Base-by-base conservation (phyloP, 2,797 vertebrate species). In the Cygnus olor region DNA sequence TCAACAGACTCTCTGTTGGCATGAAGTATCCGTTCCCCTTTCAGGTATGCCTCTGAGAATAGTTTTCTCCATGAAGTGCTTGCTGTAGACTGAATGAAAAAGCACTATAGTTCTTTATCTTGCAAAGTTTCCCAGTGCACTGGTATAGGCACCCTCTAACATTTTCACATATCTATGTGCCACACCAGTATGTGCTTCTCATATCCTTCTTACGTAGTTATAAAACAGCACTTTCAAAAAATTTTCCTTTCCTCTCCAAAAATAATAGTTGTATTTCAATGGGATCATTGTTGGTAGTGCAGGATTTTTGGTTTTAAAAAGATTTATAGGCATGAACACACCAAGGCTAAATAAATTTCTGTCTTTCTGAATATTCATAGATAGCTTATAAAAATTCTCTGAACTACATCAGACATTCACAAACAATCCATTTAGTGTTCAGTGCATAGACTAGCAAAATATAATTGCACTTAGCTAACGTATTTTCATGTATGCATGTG, bases 381-480 rank as follows among this genome's bases (percentile, higher is more conserved):
- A 24, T 3, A 28, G 30, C 47, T 94, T 17, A 47, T 77, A 85
- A 93, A 86, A 80, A 88, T 81, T 89, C 53, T 42, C 19, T 76
- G 44, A 66, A 85, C 38, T 83, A 11, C n/a, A 57, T 92, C 66
- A 93, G 58, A 82, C 61, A 77, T 92, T 93, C 61, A 70, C n/a
- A 36, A 92, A 64, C 63, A 69, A 58, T 82, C n/a, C 36, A 8
- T 86, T 94, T 88, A 51, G 6, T 73, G 47, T 72, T 82, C 19
- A 69, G 27, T 88, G 30, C 57, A 14, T 9, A 80, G 54, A 74
- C 22, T 83, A 76, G 66, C 19, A 83, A 80, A 74, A 32, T 19
- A 3, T 93, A 90, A 95, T 93, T 94, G 58, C 45, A 34, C n/a
- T 91, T 90, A 34, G 30, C 58, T 88, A 85, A 72, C 21, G 1